Percentiles rank a stretch among this genome's conserved stretches.
phyloP scores from a whole-genome alignment of 2,888 invertebrate species.

The Caenorhabditis sp. region DNA sequence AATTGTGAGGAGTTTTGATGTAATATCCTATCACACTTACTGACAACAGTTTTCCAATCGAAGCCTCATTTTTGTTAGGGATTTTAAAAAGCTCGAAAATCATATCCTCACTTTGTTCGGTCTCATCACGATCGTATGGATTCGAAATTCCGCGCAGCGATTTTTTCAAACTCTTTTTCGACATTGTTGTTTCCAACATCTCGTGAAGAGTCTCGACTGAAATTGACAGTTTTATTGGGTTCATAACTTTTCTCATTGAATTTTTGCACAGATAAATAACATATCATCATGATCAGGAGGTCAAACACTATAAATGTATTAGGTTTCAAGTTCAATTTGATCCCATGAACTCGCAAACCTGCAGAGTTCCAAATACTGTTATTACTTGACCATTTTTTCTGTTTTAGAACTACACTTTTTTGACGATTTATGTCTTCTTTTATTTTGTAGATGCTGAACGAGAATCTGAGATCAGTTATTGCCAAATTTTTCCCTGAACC shows the following conservation, averaged over 20 bases:
- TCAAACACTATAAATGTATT: background rate
- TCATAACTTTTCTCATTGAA: background rate
- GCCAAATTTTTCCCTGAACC: too few relatives aligned
- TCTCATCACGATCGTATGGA: slow-evolving; percentile 47
- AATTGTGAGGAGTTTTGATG: background rate
- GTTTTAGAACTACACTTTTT: too few relatives aligned
- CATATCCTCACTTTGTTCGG: slow-evolving; percentile 31
- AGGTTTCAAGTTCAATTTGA: too few relatives aligned
- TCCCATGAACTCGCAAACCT: too few relatives aligned
- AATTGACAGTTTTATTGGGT: slow-evolving; percentile 3
- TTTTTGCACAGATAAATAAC: background rate
- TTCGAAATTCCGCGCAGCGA: slow-evolving; percentile 44
- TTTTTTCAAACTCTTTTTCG: slow-evolving; percentile 36
- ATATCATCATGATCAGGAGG: background rate
- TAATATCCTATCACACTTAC: background rate
- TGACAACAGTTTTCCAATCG: slow-evolving; percentile 2
- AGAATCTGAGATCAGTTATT: too few relatives aligned
- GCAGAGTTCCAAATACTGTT: too few relatives aligned
- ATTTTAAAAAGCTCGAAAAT: slow-evolving; percentile 67
- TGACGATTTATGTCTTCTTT: too few relatives aligned
- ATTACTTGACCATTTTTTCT: too few relatives aligned
- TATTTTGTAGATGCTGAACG: too few relatives aligned
- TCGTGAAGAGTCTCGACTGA: slow-evolving; percentile 45
- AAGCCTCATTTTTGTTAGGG: slow-evolving; percentile 59
- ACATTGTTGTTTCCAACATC: slow-evolving; percentile 41